Evolutionary conservation across 2,113 vertebrate species (phyloP).

Genomic region (Coptodon rendalli): DNA sequence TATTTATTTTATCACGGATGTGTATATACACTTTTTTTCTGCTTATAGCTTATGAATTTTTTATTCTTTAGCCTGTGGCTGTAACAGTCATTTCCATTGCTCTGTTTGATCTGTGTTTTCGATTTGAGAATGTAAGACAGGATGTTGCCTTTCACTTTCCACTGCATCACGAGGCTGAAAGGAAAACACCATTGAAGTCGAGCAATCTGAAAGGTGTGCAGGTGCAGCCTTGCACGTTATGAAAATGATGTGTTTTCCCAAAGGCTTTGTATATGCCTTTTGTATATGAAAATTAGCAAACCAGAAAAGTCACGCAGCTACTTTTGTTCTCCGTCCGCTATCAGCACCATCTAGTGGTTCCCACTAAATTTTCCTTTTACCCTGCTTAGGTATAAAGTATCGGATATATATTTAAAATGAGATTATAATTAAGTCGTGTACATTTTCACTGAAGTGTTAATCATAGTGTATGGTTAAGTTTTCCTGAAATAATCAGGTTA

Average conservation of each 20-base stretch:
- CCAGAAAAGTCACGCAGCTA: background rate
- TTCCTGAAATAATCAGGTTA: background rate
- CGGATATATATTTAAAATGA: background rate
- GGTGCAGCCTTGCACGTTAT: background rate
- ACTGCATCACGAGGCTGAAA: background rate
- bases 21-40: background rate
- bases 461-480: background rate
- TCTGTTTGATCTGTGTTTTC: background rate
- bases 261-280: background rate
- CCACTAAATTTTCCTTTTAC: background rate
- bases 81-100: background rate
- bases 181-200: background rate
- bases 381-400: background rate
- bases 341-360: slow-evolving; percentile 25
- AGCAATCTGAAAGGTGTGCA: background rate
- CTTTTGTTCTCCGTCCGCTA: background rate
- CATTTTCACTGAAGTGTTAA: background rate
- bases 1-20: background rate
- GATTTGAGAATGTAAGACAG: background rate
- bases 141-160: background rate
- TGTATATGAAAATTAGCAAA: background rate
- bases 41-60: background rate
- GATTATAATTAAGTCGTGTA: background rate
- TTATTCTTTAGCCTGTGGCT: background rate
- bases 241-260: background rate